Evolutionary conservation across 2,797 vertebrate species (phyloP).

Genomic region (Argentina silus): DNA sequence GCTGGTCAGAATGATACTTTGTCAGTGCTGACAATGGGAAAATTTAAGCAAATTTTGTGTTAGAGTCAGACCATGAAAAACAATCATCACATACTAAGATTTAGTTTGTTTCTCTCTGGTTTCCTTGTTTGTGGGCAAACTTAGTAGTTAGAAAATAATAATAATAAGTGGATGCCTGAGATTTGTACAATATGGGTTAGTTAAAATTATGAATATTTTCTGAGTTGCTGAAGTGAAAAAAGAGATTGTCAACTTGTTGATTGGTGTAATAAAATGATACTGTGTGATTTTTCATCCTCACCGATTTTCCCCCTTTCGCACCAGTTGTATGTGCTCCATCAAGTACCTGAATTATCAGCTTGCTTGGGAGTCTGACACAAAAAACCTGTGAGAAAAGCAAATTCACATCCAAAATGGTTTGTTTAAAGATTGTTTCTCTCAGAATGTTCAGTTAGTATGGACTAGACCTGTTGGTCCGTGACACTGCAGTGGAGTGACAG

Average conservation of each 20-base stretch:
- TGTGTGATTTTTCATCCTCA: conserved; percentile 16
- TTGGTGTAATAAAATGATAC: conserved; percentile 70
- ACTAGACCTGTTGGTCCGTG: background rate
- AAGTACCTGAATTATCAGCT: background rate
- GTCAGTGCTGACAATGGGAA: background rate
- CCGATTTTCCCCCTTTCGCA: background rate
- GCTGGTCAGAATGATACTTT: background rate
- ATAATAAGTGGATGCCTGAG: conserved; percentile 22
- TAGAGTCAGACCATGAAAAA: background rate
- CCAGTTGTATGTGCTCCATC: background rate
- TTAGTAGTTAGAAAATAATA: conserved; percentile 46
- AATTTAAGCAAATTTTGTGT: background rate
- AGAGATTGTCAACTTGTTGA: conserved; percentile 61
- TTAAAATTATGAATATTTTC: conserved; percentile 72
- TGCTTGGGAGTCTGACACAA: background rate
- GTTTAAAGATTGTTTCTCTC: background rate
- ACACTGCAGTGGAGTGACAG: background rate
- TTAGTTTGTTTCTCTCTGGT: conserved; percentile 24
- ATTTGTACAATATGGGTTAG: conserved; percentile 65
- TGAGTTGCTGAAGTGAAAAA: conserved; percentile 58
- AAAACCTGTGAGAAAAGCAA: background rate
- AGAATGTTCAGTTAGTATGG: background rate
- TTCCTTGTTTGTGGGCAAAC: conserved; percentile 37
- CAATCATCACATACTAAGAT: conserved; percentile 1
- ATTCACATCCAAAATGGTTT: background rate